Evolutionary conservation across 2,797 vertebrate species (phyloP).

Genomic region (Odontamblyopus rebecca): DNA sequence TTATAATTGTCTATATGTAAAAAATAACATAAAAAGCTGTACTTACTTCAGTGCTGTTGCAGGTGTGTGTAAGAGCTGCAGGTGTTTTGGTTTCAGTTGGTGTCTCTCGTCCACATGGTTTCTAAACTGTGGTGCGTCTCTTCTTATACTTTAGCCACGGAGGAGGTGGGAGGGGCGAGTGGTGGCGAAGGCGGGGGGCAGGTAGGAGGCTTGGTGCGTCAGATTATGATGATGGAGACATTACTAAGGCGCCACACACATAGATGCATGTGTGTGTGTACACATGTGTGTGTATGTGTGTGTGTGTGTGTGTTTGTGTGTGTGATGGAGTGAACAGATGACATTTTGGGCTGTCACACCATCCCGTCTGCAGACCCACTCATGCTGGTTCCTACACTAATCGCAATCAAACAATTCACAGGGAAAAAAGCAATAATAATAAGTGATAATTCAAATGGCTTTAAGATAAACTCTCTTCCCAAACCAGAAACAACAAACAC

Average conservation of each 20-base stretch:
- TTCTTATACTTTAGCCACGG: constrained; percentile 61
- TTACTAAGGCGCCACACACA: constrained; percentile 42
- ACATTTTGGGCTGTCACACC: constrained; percentile 47
- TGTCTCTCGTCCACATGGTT: constrained; percentile 25
- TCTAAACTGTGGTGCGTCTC: constrained; percentile 32
- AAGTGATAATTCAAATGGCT: background rate
- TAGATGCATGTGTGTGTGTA: background rate
- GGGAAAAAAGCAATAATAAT: background rate
- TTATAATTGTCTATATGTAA: background rate
- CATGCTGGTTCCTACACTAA: constrained; percentile 3
- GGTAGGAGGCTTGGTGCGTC: constrained; percentile 54
- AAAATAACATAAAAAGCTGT: background rate
- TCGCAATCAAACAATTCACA: background rate
- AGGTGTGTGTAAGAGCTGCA: constrained; percentile 30
- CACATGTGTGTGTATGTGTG: background rate
- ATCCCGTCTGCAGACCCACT: constrained; percentile 5
- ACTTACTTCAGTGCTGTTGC: constrained; percentile 54
- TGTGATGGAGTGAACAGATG: constrained; percentile 47
- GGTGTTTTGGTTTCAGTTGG: constrained; percentile 23
- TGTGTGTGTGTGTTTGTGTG: constrained; percentile 6
- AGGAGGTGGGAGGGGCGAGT: constrained; percentile 46
- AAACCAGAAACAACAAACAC: background rate
- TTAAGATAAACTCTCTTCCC: background rate
- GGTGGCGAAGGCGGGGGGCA: constrained; percentile 20
- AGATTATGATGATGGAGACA: constrained; percentile 54